Conservation (phyloP, 2,888 invertebrate genomes). For the Halocaridina rubra region DNA sequence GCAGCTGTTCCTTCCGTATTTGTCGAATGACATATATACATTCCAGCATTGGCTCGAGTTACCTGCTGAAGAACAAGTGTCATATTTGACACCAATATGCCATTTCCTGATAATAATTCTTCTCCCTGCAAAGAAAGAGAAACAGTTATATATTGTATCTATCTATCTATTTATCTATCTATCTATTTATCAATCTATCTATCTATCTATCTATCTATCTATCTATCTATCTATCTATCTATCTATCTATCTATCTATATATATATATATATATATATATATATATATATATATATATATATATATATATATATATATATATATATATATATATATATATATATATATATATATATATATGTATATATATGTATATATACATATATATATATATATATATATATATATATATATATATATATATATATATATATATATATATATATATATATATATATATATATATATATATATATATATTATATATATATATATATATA, state of each 20-base stretch:
- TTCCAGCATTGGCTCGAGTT: slow-evolving; percentile 32
- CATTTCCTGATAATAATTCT: not conserved
- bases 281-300: slow-evolving; percentile 12
- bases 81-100: slow-evolving; percentile 42
- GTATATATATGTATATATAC: not conserved
- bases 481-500: not conserved
- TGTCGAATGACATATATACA: slow-evolving; percentile 42
- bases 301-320: slow-evolving; percentile 19
- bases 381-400: not conserved
- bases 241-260: no score
- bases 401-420: not conserved
- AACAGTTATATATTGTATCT: no score
- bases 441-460: not conserved
- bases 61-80: slow-evolving; percentile 51
- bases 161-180: no score
- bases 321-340: slow-evolving; percentile 16
- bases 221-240: not conserved
- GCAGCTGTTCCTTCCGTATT: slow-evolving; percentile 30
- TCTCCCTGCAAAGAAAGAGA: slow-evolving; percentile 14
- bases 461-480: slow-evolving; percentile 2
- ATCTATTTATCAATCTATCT: no score
- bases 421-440: not conserved
- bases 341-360: slow-evolving; percentile 16
- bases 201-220: no score
- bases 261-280: not conserved